Percentiles rank a stretch among this genome's conserved stretches.
Conservation (phyloP, 2,888 invertebrate species). For the Melipona beecheii region DNA sequence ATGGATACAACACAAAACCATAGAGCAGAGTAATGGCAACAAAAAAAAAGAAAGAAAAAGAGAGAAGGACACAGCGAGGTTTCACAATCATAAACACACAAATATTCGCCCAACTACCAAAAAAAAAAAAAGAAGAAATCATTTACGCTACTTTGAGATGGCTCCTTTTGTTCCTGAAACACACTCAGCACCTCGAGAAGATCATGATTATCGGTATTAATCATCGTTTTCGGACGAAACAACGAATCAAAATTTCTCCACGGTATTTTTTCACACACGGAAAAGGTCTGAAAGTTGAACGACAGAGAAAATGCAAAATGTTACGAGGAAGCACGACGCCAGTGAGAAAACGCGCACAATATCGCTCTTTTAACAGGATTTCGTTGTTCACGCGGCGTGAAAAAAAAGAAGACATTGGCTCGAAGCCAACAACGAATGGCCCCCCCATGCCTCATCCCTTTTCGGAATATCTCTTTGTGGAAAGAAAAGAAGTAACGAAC, state of each 20-base stretch:
- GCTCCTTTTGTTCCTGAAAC: constrained; percentile 64
- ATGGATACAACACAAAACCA: neutral
- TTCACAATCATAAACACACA: neutral
- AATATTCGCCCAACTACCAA: constrained; percentile 51
- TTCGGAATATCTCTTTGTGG: constrained; percentile 73
- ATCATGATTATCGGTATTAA: constrained; percentile 6
- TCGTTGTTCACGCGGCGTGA: constrained; percentile 53
- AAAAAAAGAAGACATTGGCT: constrained; percentile 12
- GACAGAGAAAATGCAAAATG: constrained; percentile 28
- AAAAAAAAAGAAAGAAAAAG: neutral
- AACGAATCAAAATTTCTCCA: constrained; percentile 53
- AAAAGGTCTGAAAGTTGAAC: constrained; percentile 10
- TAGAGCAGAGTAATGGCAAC: neutral
- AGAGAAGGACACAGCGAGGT: neutral
- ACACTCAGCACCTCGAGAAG: constrained; percentile 20
- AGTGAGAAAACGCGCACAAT: constrained; percentile 49
- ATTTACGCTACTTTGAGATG: constrained; percentile 67
- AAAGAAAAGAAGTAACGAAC: constrained; percentile 7
- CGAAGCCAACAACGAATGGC: constrained; percentile 56
- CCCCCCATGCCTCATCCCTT: constrained; percentile 70
- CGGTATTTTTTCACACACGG: constrained; percentile 3
- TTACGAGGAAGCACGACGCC: constrained; percentile 66
- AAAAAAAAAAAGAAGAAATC: constrained; percentile 21
- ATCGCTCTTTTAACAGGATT: constrained; percentile 70
- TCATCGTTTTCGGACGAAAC: constrained; percentile 59